A percentile compares a stretch with the other conserved stretches of the same genome.
phyloP scores from a whole-genome alignment of 53 echinoderm and acorn worm species.

The Holothuria scabra region DNA sequence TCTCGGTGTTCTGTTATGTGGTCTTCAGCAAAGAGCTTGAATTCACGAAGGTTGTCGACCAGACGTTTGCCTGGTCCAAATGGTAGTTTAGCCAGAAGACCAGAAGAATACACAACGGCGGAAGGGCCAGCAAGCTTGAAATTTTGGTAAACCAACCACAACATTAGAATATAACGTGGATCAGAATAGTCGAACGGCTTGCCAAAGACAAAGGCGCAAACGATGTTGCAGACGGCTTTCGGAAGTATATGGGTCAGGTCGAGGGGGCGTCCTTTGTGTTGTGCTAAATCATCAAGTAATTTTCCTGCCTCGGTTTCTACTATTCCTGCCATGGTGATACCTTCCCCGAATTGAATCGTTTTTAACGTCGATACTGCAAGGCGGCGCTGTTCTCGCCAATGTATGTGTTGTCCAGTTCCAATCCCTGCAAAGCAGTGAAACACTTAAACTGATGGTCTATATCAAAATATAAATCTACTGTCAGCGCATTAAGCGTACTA shows the following conservation, averaged over 20 bases:
- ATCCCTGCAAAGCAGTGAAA: slow-evolving; percentile 2
- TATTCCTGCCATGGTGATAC: slow-evolving; percentile 34
- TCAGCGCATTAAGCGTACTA: too few species aligned
- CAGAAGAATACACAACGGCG: slow-evolving; percentile 47
- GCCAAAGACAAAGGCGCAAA: slow-evolving; percentile 62
- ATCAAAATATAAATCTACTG: too few species aligned
- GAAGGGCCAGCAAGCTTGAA: slow-evolving; percentile 64
- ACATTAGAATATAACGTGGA: slow-evolving; percentile 43
- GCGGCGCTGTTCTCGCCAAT: slow-evolving; percentile 46
- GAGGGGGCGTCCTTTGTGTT: slow-evolving; percentile 47
- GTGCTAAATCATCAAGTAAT: slow-evolving; percentile 15
- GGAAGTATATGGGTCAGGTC: slow-evolving; percentile 32
- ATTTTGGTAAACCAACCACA: slow-evolving; percentile 45
- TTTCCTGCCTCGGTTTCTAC: slow-evolving; percentile 30
- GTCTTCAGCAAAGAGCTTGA: slow-evolving; percentile 46
- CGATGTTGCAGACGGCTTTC: slow-evolving; percentile 61
- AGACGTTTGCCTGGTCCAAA: slow-evolving; percentile 53
- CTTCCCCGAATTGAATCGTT: slow-evolving; percentile 35
- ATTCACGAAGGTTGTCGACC: slow-evolving; percentile 30
- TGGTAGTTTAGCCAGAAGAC: slow-evolving; percentile 40
- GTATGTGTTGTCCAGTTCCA: slow-evolving; percentile 5
- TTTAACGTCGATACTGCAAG: slow-evolving; percentile 21
- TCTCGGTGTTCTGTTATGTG: slow-evolving; percentile 50
- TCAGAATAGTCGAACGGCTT: slow-evolving; percentile 68
- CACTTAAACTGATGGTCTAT: too few species aligned